A percentile compares a stretch with the other conserved stretches of the same genome.
Evolutionary conservation across 2,888 invertebrate species (phyloP).

Genomic region (Drosophila gaucha): DNA sequence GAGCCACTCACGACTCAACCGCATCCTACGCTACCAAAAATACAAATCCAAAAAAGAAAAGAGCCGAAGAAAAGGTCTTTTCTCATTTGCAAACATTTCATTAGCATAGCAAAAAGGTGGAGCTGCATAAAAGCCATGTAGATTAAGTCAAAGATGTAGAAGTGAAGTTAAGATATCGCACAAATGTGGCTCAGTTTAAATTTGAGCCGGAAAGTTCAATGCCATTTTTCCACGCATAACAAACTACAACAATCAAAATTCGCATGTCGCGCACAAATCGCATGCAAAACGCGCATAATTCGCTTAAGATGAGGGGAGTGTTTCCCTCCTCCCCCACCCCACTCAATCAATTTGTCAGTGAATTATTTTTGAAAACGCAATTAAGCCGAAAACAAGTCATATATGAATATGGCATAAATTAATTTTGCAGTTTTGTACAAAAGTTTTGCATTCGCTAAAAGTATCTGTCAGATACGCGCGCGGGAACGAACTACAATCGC

Average conservation of each 20-base stretch:
- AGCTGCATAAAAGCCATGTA: slow-evolving; percentile 20
- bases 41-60: neutral
- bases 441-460: slow-evolving; percentile 44
- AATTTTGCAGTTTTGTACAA: slow-evolving; percentile 64
- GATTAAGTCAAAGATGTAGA: slow-evolving; percentile 17
- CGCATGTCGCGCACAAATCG: slow-evolving; percentile 62
- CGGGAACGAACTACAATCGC: slow-evolving; percentile 5
- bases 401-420: slow-evolving; percentile 63
- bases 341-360: slow-evolving; percentile 64
- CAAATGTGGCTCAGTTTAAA: neutral
- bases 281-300: slow-evolving; percentile 68
- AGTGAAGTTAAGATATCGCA: slow-evolving; percentile 31
- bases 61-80: slow-evolving; percentile 7
- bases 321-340: neutral
- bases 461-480: slow-evolving; percentile 55
- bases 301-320: slow-evolving; percentile 6
- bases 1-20: slow-evolving; percentile 64
- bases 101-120: slow-evolving; percentile 53
- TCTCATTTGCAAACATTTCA: slow-evolving; percentile 23
- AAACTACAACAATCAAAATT: slow-evolving; percentile 45
- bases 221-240: slow-evolving; percentile 32
- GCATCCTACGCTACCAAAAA: slow-evolving; percentile 53
- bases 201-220: slow-evolving; percentile 56
- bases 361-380: slow-evolving; percentile 53
- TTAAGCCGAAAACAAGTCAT: slow-evolving; percentile 63